phyloP scores from a whole-genome alignment of 2,797 vertebrate species.

The Pachyuromys duprasi region DNA sequence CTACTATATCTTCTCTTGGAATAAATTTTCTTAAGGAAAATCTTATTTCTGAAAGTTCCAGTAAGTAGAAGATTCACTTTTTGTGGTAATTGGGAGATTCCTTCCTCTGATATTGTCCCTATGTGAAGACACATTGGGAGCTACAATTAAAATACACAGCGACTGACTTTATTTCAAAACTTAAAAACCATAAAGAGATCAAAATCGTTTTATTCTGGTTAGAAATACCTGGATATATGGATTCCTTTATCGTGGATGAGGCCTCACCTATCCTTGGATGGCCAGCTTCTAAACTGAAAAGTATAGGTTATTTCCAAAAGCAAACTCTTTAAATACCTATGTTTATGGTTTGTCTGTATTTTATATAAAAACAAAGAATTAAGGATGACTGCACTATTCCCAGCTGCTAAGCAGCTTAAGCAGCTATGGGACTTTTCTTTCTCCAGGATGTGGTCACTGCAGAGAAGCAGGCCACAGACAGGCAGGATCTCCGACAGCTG shows the following conservation, averaged over 20 bases:
- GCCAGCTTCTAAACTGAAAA: conserved; percentile 5
- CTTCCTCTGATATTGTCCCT: conserved; percentile 16
- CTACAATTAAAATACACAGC: not conserved
- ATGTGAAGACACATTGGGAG: not conserved
- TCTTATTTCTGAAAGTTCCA: conserved; percentile 20
- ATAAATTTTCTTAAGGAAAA: conserved; percentile 52
- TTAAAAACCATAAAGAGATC: not conserved
- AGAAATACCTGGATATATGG: not conserved
- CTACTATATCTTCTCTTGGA: not conserved
- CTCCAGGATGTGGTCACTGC: not conserved
- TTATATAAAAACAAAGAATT: not conserved
- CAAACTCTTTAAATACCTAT: conserved; percentile 10
- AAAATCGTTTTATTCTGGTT: conserved; percentile 1
- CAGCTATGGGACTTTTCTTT: not conserved
- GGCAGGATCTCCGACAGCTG: not conserved
- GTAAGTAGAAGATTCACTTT: not conserved
- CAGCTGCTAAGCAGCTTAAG: not conserved
- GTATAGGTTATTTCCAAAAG: not conserved
- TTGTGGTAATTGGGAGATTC: conserved; percentile 12
- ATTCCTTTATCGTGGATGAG: not conserved
- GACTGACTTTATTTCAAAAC: not conserved
- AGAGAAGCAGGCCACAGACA: not conserved
- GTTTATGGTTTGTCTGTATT: not conserved
- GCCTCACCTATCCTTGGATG: not conserved
- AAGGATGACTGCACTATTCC: not conserved